Percentiles rank a stretch among this genome's conserved stretches.
Evolutionary conservation across 2,113 vertebrate species (phyloP).

Genomic region (Myocastor coypus): DNA sequence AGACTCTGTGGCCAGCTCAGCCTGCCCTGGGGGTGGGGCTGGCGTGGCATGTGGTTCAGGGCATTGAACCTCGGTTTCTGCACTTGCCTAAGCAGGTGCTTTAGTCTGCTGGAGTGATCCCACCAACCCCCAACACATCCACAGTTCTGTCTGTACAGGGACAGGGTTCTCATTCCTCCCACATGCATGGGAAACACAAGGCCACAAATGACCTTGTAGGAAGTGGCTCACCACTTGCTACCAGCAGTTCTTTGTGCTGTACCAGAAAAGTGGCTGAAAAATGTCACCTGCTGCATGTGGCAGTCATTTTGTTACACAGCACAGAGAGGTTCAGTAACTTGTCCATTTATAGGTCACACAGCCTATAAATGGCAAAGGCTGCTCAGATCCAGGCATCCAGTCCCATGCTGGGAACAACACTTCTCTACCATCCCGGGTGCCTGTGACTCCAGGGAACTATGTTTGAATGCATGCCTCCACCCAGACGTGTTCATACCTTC

Average conservation of each 20-base stretch:
- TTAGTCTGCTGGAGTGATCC: no score
- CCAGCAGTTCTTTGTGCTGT: not conserved
- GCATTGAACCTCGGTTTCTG: no score
- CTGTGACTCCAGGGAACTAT: not conserved
- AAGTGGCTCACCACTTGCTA: accelerated
- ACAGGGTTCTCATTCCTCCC: not conserved
- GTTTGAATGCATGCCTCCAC: not conserved
- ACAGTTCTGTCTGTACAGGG: not conserved
- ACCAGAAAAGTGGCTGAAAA: not conserved
- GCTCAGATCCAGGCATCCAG: not conserved
- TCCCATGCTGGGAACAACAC: not conserved
- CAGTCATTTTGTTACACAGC: not conserved
- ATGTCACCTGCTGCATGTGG: not conserved
- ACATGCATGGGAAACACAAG: not conserved
- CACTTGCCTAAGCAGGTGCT: no score
- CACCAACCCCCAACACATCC: no score
- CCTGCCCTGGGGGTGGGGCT: no score
- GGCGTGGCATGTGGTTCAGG: no score
- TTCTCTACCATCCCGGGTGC: not conserved
- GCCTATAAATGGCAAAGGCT: not conserved
- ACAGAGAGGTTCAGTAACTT: not conserved
- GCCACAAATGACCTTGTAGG: not conserved
- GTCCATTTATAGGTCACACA: no score
- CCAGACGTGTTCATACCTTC: not conserved
- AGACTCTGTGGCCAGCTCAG: no score